These are phyloP conservation scores for Forbesichthys papilliferus DNA, from an alignment of 2,113 vertebrate genomes.

Conservation along the genomic window DNA sequence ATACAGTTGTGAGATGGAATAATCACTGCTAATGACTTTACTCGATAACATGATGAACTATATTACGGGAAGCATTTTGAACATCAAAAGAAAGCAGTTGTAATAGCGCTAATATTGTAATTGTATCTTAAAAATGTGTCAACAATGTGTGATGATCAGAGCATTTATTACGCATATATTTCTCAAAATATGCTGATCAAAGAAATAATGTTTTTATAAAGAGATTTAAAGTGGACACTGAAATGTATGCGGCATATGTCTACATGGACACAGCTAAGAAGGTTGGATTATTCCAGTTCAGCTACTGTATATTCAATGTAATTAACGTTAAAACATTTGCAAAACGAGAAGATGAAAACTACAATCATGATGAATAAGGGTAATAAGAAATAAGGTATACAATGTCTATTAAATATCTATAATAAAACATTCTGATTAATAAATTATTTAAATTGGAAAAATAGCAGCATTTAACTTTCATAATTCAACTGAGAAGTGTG, in stretches of 20 bases:
- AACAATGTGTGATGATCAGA: not conserved
- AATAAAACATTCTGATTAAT: not conserved
- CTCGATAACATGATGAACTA: slow-evolving; percentile 6
- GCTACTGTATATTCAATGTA: not conserved
- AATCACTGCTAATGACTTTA: slow-evolving; percentile 37
- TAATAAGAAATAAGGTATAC: not conserved
- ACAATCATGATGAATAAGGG: not conserved
- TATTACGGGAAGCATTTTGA: slow-evolving; percentile 8
- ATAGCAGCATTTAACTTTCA: not conserved
- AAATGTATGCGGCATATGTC: not conserved
- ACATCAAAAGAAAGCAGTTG: not conserved
- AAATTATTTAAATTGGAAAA: not conserved
- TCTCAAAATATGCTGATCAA: not conserved
- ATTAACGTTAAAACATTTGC: not conserved
- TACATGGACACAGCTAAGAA: not conserved
- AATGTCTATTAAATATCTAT: not conserved
- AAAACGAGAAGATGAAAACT: not conserved
- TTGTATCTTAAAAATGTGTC: not conserved
- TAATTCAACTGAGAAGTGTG: not conserved
- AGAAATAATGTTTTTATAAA: not conserved
- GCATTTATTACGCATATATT: not conserved
- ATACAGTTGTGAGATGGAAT: slow-evolving; percentile 25
- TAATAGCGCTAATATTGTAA: too few relatives aligned
- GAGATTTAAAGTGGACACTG: not conserved
- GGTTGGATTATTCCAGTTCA: not conserved